Base-by-base conservation (phyloP, 2,797 vertebrate genomes). In the Menidia menidia region DNA sequence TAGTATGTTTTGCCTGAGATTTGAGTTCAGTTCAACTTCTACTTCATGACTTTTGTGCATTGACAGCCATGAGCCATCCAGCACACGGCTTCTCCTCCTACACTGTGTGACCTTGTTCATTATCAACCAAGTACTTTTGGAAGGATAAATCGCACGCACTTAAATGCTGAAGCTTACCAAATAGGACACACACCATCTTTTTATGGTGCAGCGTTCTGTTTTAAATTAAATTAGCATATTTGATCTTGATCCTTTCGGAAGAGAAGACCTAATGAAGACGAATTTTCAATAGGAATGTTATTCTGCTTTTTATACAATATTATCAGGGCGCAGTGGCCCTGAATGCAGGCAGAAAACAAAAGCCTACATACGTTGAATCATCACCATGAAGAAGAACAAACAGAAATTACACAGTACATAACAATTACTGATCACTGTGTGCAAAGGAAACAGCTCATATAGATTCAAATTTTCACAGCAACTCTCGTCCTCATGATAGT, bases 91-190 rank as follows among this genome's bases (percentile, higher is more conserved):
- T 44, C 60, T 60, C 74, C 69, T 84, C 67, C 79, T 62, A 78
- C 68, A 47, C 61, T n/a, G 51, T 73, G 65, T 70, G 73, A 82
- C 77, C 78, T 85, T 64, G 43, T 70, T 82, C 75, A 67, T 81
- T 69, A 83, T 75, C 53, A 64, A 71, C 81, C 71, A 68, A 61
- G 39, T 14, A 43, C 66, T 60, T 77, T 51, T 63, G 62, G 57
- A 64, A 55, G 58, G 61, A 76, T 71, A 79, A 68, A 51, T 72
- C 66, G 69, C 68, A 52, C 18, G 75, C 65, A 43, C n/a, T 15
- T 25, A n/a, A 30, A 9, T 14, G 9, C 64, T 60, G 19, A 4
- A 25, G 61, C 68, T 60, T 39, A 62, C 18, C 70, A 50, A 31
- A 60, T 52, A 41, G 5, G 18, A 19, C 31, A 11, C 35, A 13